phyloP scores from a whole-genome alignment of 2,113 vertebrate genomes.

The Thomomys bottae region DNA sequence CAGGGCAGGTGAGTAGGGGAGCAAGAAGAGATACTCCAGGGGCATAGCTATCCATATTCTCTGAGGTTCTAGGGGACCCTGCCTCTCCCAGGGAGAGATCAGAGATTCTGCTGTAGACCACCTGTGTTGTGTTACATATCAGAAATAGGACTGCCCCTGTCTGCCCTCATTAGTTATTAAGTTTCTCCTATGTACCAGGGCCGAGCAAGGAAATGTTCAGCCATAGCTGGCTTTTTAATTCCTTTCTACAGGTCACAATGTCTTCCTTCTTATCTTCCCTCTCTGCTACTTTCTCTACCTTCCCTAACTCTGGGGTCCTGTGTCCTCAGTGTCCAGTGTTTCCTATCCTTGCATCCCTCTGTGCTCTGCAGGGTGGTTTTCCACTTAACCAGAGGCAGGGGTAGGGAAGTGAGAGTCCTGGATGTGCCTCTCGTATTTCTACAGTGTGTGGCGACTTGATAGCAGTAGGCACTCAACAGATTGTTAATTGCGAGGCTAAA shows the following conservation, averaged over 20 bases:
- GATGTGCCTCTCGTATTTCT: neutral
- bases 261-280: neutral
- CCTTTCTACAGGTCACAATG: fast-evolving
- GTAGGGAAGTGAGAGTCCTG: neutral
- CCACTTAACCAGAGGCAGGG: too few relatives aligned
- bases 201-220: neutral
- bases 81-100: neutral
- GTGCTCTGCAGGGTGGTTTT: neutral
- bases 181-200: neutral
- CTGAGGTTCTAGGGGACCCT: too few relatives aligned
- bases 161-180: neutral
- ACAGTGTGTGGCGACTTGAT: neutral
- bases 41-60: neutral
- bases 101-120: neutral
- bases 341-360: neutral
- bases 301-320: neutral
- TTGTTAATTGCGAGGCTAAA: neutral
- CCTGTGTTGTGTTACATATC: neutral
- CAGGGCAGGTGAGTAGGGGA: neutral
- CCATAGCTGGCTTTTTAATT: neutral
- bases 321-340: too few relatives aligned
- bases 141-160: neutral
- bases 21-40: neutral
- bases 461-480: neutral
- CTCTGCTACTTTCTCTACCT: neutral